These are phyloP conservation scores for Cotesia typhae DNA, from an alignment of 1,140 invertebrate genomes.

Conservation along the genomic window DNA sequence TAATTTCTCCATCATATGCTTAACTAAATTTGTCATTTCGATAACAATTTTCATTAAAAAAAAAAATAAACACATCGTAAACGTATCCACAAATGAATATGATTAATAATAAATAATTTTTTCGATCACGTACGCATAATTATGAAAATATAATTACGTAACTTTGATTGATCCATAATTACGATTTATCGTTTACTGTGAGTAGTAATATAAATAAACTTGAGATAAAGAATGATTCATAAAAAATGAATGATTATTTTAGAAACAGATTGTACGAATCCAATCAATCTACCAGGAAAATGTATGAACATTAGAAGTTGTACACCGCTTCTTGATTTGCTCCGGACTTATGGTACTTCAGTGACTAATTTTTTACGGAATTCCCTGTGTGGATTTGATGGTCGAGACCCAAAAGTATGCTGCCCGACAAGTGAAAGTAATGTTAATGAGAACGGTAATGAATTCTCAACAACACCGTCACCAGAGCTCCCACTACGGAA, in stretches of 20 bases:
- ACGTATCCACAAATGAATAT: no score
- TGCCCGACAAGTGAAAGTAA: slow-evolving; percentile 51
- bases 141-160: no score
- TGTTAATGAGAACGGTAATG: neutral
- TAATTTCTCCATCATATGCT: no score
- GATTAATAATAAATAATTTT: no score
- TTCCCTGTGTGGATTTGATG: slow-evolving; percentile 68
- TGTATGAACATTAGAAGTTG: slow-evolving; percentile 66
- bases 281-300: slow-evolving; percentile 53
- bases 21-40: no score
- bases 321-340: slow-evolving; percentile 55
- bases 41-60: no score
- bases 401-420: slow-evolving; percentile 66
- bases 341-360: slow-evolving; percentile 47
- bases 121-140: no score
- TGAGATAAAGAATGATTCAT: neutral
- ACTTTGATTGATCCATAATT: no score
- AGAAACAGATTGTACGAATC: slow-evolving; percentile 47
- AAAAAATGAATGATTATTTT: slow-evolving; percentile 3
- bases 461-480: slow-evolving; percentile 6
- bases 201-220: neutral
- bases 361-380: slow-evolving; percentile 60
- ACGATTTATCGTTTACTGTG: no score
- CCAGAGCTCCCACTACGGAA: slow-evolving; percentile 25
- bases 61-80: no score